Base-by-base conservation (phyloP, 37 sponge, comb jelly and placozoan species). In the Aphrocallistes beatrix region DNA sequence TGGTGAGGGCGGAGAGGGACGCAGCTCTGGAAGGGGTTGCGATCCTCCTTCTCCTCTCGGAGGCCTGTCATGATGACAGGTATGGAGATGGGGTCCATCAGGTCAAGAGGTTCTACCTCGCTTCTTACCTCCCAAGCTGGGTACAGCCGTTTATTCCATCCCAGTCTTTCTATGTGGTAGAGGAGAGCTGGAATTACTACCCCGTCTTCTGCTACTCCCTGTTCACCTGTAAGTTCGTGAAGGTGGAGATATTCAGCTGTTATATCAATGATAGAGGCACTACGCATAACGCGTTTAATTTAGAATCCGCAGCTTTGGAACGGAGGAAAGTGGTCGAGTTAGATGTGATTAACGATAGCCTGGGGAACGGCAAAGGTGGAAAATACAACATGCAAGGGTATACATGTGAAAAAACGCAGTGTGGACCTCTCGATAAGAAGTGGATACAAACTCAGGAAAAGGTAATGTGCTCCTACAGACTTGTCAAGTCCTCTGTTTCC, bases 381-480 rank as follows among this genome's bases (percentile, higher is more conserved):
- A 60, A 30, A 30, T 60, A 60, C 34, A 60, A 60, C 21, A 60
- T 28, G 3, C 32, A 60, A 60, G 75, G 25, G 75, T 19, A 25
- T 60, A 60, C 6, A 30, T 60, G 75, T 60, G 75, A 60, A 60
- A 60, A 13, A 60, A 30, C 75, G 75, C 25, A 60, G 75, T 30
- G 75, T 13, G 75, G 75, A 13, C 75, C 75, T 60, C 75, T 60
- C 25, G 3, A 13, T 28, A 60, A 13, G 21, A 30, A 60, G 28
- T 60, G 75, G 75, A 60, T 60, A 25, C 1, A 60, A 6, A 60
- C 75, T 3, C 75, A 60, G 75, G n/a, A 60, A 3, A 30, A 60
- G n/a, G 75, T 60, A 19, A 60, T 60, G 75, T 60, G 75, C n/a
- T 60, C 75, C 34, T 60, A 60, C 75, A 60, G n/a, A 60, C 75